Conservation (phyloP, 2,888 invertebrate species). For the Chromoteleia sp. region DNA sequence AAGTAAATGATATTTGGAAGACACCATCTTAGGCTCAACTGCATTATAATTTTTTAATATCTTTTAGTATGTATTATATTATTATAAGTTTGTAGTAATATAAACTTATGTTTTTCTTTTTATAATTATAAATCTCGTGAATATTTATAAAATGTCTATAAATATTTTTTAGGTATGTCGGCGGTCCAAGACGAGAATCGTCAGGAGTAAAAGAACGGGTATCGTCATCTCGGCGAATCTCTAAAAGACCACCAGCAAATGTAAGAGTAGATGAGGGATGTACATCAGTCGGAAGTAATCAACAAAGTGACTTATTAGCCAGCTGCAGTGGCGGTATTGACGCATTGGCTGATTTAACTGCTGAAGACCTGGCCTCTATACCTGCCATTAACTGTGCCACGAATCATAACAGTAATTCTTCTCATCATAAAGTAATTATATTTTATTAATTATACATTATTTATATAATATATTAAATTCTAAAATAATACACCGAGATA, state of each 20-base stretch:
- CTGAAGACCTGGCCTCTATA: slow-evolving; percentile 84
- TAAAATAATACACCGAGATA: no score
- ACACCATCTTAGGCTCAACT: no score
- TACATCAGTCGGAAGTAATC: slow-evolving; percentile 69
- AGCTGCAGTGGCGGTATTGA: slow-evolving; percentile 82
- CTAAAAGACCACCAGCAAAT: slow-evolving; percentile 78
- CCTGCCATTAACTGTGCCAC: slow-evolving; percentile 81
- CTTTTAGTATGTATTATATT: no score
- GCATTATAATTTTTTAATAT: no score
- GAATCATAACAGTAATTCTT: slow-evolving; percentile 81
- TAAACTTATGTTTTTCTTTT: no score
- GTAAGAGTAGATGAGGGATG: slow-evolving; percentile 78
- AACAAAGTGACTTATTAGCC: slow-evolving; percentile 75
- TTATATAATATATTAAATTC: no score
- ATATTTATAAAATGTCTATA: no score
- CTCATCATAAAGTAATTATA: slow-evolving; percentile 81
- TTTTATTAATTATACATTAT: neutral
- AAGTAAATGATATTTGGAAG: no score
- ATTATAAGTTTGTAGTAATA: no score
- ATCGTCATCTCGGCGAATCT: slow-evolving; percentile 80
- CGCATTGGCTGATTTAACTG: slow-evolving; percentile 82
- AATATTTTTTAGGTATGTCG: slow-evolving; percentile 75
- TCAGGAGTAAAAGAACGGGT: slow-evolving; percentile 81
- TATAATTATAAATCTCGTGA: no score
- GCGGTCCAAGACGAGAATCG: slow-evolving; percentile 80